Evolutionary conservation across 1,140 invertebrate species (phyloP), one percentile per base, ranked within the genome.

Genomic region (Heliconius nattereri): DNA sequence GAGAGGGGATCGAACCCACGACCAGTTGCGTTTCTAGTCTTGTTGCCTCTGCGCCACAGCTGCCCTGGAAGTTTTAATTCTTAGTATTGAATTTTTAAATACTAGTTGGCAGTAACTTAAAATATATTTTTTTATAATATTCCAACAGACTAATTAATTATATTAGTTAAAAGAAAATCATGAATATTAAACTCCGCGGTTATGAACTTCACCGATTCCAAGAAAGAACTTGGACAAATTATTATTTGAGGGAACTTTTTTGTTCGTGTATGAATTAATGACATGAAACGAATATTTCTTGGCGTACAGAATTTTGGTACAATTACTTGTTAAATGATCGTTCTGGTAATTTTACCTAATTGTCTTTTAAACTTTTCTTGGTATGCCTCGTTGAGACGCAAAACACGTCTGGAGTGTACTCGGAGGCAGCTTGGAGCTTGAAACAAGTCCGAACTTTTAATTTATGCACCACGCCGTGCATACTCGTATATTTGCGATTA

Each of bases 391-490:
- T 82, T 75, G 81, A 79, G 75, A 82, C 75, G 37, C 81, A 54
- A 75, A 77, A 82, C 81, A 83, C 78, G 81, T 78, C 76, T 70
- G 73, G 57, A 83, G 81, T 77, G 76, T 82, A 77, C 71, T 77
- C 72, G 49, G 75, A 82, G 71, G 71, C 81, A 71, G 75, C 29
- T 74, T 52, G 71, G 19, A 60, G 71, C 35, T 79, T 79, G 54
- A 77, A 75, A 75, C 57, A 82, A 82, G 71, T 77, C 32, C 26
- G 37, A 78, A 79, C 26, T 79, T 79, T 74, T 80, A 83, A 83
- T 81, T 81, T 83, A 83, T 83, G 76, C 82, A 77, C 75, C 79
- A 78, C 75, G 75, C 49, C 60, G 29, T 66, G 71, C 66, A 82
- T 82, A 79, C 57, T 32, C 32, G 5, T 32, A 32, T 32, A 79